Conservation (phyloP, 2,113 vertebrate species). For the Tretioscincus oriximinensis region DNA sequence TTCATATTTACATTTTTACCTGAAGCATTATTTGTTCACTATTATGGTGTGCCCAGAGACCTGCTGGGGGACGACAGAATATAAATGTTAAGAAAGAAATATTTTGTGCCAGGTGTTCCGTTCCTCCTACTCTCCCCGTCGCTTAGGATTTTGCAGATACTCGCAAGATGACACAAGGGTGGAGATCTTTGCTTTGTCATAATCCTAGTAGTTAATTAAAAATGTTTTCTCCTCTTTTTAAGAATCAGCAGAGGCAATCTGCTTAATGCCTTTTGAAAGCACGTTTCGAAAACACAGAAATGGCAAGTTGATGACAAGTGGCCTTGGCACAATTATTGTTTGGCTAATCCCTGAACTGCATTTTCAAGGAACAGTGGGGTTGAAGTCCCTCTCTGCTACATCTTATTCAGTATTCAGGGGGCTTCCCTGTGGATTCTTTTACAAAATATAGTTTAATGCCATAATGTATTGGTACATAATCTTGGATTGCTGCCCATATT, state of each 20-base stretch:
- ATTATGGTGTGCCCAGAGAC: too few species aligned
- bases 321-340: neutral
- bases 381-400: neutral
- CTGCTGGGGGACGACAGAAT: too few species aligned
- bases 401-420: neutral
- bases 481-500: neutral
- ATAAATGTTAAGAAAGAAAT: too few species aligned
- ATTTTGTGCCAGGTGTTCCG: too few species aligned
- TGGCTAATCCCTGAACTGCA: neutral
- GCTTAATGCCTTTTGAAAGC: constrained; percentile 1
- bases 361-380: neutral
- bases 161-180: too few species aligned
- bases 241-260: neutral
- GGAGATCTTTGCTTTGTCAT: neutral
- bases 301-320: neutral
- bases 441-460: neutral
- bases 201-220: constrained; percentile 17
- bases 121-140: too few species aligned
- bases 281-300: neutral
- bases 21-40: too few species aligned
- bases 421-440: neutral
- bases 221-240: constrained; percentile 7
- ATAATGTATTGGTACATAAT: neutral
- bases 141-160: too few species aligned
- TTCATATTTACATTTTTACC: too few species aligned